Evolutionary conservation across 1,140 invertebrate genomes (phyloP).

Genomic region (Drosophila orosa): DNA sequence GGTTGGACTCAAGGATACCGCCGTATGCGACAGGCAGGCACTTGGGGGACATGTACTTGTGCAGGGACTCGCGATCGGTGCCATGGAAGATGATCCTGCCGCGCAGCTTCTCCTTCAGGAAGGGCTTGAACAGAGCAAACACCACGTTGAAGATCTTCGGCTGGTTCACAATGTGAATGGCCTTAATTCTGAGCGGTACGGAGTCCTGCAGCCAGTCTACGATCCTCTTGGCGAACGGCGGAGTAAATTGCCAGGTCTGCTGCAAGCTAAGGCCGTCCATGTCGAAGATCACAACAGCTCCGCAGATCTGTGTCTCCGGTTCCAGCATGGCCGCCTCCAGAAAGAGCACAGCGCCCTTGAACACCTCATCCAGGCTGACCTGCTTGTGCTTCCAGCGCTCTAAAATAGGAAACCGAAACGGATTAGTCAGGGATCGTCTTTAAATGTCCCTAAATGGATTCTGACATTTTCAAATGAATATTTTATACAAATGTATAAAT

Average conservation of each 20-base stretch:
- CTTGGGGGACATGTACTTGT: constrained; percentile 91
- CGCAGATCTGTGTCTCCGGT: constrained; percentile 90
- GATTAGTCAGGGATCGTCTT: constrained; percentile 1
- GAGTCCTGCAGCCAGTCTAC: constrained; percentile 92
- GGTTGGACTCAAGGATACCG: constrained; percentile 88
- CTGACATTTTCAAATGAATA: neutral
- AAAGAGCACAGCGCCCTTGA: constrained; percentile 92
- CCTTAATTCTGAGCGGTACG: constrained; percentile 92
- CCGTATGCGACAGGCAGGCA: constrained; percentile 91
- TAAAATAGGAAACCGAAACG: constrained; percentile 72
- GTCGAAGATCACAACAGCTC: constrained; percentile 92
- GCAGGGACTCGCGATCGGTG: constrained; percentile 91
- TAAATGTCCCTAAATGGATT: neutral
- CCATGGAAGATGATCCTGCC: constrained; percentile 93
- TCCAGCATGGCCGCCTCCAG: constrained; percentile 92
- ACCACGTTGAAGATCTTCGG: constrained; percentile 95
- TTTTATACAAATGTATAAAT: neutral
- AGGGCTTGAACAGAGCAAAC: constrained; percentile 94
- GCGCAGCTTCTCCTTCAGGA: constrained; percentile 91
- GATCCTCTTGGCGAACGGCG: constrained; percentile 91
- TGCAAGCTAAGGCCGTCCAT: constrained; percentile 92
- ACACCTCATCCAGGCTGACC: constrained; percentile 91
- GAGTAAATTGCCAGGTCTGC: constrained; percentile 93
- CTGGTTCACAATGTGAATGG: constrained; percentile 94
- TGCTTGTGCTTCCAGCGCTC: constrained; percentile 94